phyloP scores from a whole-genome alignment of 2,888 invertebrate species.

The Loripinus fragilis region DNA sequence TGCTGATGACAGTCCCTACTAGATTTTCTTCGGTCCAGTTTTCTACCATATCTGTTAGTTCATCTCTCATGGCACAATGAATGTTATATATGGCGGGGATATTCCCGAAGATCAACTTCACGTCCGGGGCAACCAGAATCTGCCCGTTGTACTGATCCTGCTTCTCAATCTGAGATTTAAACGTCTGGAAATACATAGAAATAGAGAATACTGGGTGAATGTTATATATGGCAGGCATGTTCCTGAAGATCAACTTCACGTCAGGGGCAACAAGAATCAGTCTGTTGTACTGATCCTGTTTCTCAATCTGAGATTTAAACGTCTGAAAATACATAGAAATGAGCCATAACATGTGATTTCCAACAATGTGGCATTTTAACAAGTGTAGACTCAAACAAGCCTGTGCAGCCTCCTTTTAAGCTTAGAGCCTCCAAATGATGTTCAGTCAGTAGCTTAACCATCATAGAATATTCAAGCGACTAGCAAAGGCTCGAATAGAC shows the following conservation, averaged over 20 bases:
- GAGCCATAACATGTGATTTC: too few relatives aligned
- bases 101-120: conserved; percentile 97
- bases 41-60: conserved; percentile 86
- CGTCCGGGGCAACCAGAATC: conserved; percentile 88
- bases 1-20: conserved; percentile 94
- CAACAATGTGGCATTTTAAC: too few relatives aligned
- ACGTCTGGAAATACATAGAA: conserved; percentile 87
- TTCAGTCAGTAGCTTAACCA: too few relatives aligned
- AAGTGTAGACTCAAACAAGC: too few relatives aligned
- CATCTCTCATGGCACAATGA: conserved; percentile 90
- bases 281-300: conserved; percentile 90
- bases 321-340: too few relatives aligned
- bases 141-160: conserved; percentile 90
- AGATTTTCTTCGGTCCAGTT: conserved; percentile 95
- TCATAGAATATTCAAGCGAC: too few relatives aligned
- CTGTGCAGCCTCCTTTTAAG: too few relatives aligned
- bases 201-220: too few relatives aligned
- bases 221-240: conserved; percentile 96
- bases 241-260: conserved; percentile 97
- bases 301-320: conserved; percentile 96
- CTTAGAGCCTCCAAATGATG: too few relatives aligned
- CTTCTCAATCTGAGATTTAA: conserved; percentile 96
- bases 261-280: conserved; percentile 87
- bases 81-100: conserved; percentile 97
- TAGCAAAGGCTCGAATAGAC: too few relatives aligned